Base-by-base conservation (phyloP, 2,113 vertebrate species). In the Lycocorax pyrrhopterus region DNA sequence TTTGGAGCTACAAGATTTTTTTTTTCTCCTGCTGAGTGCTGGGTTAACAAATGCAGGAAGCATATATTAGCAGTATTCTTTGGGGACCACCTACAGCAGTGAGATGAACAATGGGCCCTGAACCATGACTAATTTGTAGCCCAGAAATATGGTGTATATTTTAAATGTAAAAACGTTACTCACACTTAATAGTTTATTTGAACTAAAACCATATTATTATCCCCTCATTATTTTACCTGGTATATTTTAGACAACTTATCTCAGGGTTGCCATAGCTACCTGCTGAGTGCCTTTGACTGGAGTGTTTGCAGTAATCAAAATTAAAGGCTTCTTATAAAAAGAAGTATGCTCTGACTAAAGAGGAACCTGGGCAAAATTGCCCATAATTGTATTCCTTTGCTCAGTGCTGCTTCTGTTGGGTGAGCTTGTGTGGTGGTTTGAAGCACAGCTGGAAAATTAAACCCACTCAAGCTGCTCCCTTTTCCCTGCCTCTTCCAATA, bases 211-310 rank as follows among this genome's bases (percentile, higher is more conserved):
- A 0, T 94, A 41, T 94, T 94, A 95, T 97, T 96, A 96, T 96
- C 80, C 52, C 49, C 80, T 97, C 87, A 63, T 92, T 96, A 95
- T 96, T 95, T 96, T 92, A 95, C 92, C 90, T 95, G 85, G 60
- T 94, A 35, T 95, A 94, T 94, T 96, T 97, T 94, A 86, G 82
- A 95, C 91, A 78, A 68, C 83, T 88, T 90, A 79, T 74, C 90
- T 90, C 92, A 78, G 79, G 59, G 96, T 96, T 96, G 92, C 90
- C 94, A 97, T 96, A 93, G 92, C 85, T 94, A 97, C 93, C 72
- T 89, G 94, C 93, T 90, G 94, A 93, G 90, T 84, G 82, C 87
- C 82, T 97, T 89, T 91, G 76, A 94, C 87, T 94, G 73, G 66
- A 90, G 82, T 78, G 87, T 95, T 94, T 96, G 91, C 90, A 89